Conservation (phyloP, 2,797 vertebrate genomes). For the Benthosema pterotum region DNA sequence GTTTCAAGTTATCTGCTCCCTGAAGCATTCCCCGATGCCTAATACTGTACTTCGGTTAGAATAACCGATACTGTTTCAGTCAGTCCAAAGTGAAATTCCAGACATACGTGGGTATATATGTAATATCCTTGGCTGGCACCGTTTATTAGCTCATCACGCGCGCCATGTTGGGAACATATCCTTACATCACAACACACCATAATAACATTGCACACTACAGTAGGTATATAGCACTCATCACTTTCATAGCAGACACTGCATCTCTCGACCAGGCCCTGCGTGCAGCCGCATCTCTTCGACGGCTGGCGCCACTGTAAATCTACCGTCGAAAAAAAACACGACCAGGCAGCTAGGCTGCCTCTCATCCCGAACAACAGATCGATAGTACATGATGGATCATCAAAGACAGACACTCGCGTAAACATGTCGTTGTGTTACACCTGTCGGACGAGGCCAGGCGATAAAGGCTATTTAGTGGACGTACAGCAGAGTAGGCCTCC, state of each 20-base stretch:
- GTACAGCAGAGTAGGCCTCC: slow-evolving; percentile 34
- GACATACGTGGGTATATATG: slow-evolving; percentile 55
- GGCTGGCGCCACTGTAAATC: slow-evolving; percentile 49
- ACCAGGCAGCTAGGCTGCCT: background rate
- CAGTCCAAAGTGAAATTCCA: slow-evolving; percentile 58
- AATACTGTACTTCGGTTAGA: background rate
- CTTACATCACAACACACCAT: slow-evolving; percentile 64
- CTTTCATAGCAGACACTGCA: slow-evolving; percentile 43
- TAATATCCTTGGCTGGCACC: slow-evolving; percentile 50
- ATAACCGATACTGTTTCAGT: background rate
- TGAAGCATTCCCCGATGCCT: background rate
- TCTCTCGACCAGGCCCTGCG: slow-evolving; percentile 31
- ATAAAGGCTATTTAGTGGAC: slow-evolving; percentile 9
- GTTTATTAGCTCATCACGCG: slow-evolving; percentile 64
- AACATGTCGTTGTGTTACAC: slow-evolving; percentile 66
- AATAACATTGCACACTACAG: slow-evolving; percentile 26
- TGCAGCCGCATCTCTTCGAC: background rate
- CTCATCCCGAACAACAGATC: slow-evolving; percentile 45
- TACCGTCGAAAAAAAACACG: slow-evolving; percentile 12
- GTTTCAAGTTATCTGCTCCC: slow-evolving; percentile 25
- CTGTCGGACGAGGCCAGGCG: slow-evolving; percentile 46
- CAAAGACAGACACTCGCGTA: slow-evolving; percentile 36
- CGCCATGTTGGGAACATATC: slow-evolving; percentile 75
- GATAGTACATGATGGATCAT: slow-evolving; percentile 53
- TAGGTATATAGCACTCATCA: slow-evolving; percentile 26